Percentiles rank a stretch among this genome's conserved stretches.
These are phyloP conservation scores for Diplolepis rosae DNA, from an alignment of 2,888 invertebrate genomes.

Conservation along the genomic window DNA sequence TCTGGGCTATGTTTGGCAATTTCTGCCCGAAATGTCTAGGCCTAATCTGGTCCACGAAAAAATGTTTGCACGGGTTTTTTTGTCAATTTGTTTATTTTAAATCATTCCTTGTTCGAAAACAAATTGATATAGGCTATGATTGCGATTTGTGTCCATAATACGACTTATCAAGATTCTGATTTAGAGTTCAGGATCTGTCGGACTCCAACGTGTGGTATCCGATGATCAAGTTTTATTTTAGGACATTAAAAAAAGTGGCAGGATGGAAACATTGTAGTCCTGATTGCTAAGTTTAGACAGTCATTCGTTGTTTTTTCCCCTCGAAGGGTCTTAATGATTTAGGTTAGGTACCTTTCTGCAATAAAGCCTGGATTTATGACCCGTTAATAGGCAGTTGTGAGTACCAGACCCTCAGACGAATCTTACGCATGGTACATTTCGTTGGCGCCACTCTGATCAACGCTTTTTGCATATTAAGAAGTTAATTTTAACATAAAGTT, in stretches of 20 bases:
- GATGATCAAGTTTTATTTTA: not conserved
- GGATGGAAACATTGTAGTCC: conserved; percentile 4
- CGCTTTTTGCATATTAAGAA: not conserved
- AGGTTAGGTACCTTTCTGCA: conserved; percentile 24
- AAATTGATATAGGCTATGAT: not conserved
- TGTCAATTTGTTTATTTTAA: no score
- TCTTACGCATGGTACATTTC: conserved; percentile 16
- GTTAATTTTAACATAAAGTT: not conserved
- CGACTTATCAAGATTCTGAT: not conserved
- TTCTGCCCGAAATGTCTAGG: no score
- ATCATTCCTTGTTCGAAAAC: no score
- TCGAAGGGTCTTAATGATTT: conserved; percentile 16
- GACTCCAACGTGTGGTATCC: not conserved
- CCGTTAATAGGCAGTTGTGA: conserved; percentile 25
- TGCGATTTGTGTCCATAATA: not conserved
- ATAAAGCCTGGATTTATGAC: conserved; percentile 26
- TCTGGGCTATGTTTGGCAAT: no score
- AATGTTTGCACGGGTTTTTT: no score
- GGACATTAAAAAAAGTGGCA: not conserved
- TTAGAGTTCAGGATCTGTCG: not conserved
- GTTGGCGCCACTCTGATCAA: conserved; percentile 18
- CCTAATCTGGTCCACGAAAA: no score
- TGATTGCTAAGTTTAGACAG: conserved; percentile 25
- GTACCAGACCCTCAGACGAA: conserved; percentile 9
- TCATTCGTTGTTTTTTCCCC: conserved; percentile 18